Conservation (phyloP, 2,113 vertebrate genomes). For the Gadus macrocephalus region DNA sequence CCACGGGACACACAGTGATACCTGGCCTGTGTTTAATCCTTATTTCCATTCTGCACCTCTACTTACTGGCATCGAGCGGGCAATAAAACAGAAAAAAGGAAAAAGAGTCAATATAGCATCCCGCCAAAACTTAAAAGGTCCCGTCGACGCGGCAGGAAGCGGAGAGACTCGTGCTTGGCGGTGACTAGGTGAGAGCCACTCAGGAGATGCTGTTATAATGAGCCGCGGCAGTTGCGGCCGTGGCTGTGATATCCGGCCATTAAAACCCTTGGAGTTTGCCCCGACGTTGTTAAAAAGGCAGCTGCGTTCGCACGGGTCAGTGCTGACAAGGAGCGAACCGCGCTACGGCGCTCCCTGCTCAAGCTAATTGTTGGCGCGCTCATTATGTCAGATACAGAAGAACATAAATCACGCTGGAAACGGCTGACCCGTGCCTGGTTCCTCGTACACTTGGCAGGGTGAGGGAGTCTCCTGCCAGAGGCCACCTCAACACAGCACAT, state of each 20-base stretch:
- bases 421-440: conserved; percentile 57
- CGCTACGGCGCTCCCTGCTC: conserved; percentile 51
- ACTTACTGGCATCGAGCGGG: no score
- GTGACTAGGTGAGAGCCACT: conserved; percentile 46
- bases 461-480: conserved; percentile 45
- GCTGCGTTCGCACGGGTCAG: conserved; percentile 60
- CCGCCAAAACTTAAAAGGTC: conserved; percentile 50
- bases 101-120: conserved; percentile 45
- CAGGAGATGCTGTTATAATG: conserved; percentile 51
- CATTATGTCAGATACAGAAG: conserved; percentile 71
- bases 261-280: conserved; percentile 50
- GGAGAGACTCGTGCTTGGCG: conserved; percentile 1
- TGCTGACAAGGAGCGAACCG: conserved; percentile 48
- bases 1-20: no score
- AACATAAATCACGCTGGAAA: conserved; percentile 68
- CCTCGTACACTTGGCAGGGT: conserved; percentile 45
- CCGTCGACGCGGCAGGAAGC: conserved; percentile 22
- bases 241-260: conserved; percentile 61
- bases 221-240: conserved; percentile 44
- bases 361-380: conserved; percentile 71
- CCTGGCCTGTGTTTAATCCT: no score
- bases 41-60: no score
- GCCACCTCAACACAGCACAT: conserved; percentile 42
- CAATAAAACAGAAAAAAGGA: no score
- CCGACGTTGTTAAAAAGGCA: conserved; percentile 55